Evolutionary conservation across 2,888 invertebrate species (phyloP).

Genomic region (Ophion ventricosus): DNA sequence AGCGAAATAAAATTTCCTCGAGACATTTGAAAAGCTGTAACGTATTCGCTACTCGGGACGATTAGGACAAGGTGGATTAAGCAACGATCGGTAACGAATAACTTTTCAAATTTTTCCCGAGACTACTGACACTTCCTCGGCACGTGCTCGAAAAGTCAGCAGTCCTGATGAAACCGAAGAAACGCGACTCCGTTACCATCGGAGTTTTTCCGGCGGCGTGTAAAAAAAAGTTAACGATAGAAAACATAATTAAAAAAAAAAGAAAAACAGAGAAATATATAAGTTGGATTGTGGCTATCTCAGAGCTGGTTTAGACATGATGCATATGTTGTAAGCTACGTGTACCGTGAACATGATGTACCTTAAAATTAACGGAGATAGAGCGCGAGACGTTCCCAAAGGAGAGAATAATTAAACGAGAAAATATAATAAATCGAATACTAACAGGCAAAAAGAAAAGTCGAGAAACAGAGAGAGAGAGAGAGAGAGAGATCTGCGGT

Average conservation of each 20-base stretch:
- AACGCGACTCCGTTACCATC: background rate
- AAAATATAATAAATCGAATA: slow-evolving; percentile 13
- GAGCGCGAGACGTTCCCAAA: slow-evolving; percentile 59
- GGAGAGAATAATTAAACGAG: slow-evolving; percentile 7
- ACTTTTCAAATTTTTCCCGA: background rate
- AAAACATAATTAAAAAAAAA: slow-evolving; percentile 20
- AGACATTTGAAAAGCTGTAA: background rate
- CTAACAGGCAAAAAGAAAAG: slow-evolving; percentile 13
- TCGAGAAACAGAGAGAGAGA: slow-evolving; percentile 48
- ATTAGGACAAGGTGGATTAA: background rate
- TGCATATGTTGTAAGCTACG: slow-evolving; percentile 75
- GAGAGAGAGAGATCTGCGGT: slow-evolving; percentile 52
- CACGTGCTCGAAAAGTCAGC: background rate
- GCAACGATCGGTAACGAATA: background rate
- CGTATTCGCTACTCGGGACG: background rate
- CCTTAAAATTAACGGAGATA: slow-evolving; percentile 49
- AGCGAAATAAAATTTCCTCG: background rate
- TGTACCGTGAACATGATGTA: slow-evolving; percentile 72
- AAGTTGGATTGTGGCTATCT: slow-evolving; percentile 41
- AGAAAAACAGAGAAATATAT: slow-evolving; percentile 27
- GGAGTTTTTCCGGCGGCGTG: background rate
- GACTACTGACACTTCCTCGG: background rate
- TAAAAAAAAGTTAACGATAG: slow-evolving; percentile 55
- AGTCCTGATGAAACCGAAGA: background rate
- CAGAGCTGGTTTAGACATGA: slow-evolving; percentile 70